A percentile compares a stretch with the other conserved stretches of the same genome.
phyloP scores from a whole-genome alignment of 2,113 vertebrate genomes.

The Nycticorax nycticorax region DNA sequence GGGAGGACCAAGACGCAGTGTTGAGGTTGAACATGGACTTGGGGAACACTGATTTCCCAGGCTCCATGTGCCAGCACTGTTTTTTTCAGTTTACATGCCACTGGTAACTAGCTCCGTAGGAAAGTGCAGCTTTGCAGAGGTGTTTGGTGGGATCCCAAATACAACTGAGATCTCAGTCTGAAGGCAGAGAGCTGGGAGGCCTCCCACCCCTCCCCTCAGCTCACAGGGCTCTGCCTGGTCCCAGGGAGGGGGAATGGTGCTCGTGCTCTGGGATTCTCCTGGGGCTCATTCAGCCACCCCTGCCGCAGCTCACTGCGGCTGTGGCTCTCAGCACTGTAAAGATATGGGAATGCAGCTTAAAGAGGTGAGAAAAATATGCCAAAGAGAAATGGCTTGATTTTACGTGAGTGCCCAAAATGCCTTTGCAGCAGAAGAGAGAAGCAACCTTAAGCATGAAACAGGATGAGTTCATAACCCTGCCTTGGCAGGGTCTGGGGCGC shows the following conservation, averaged over 20 bases:
- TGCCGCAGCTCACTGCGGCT: background rate
- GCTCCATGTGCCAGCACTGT: fast-evolving
- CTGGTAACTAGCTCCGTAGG: background rate
- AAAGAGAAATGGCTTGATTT: background rate
- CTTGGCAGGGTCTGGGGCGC: background rate
- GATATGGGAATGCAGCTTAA: background rate
- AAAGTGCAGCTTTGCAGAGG: background rate
- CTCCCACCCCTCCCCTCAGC: background rate
- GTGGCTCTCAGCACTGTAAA: background rate
- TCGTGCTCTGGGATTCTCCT: fast-evolving
- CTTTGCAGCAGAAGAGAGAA: background rate
- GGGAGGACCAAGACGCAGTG: background rate
- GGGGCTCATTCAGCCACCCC: background rate
- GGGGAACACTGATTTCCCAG: background rate
- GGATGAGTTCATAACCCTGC: background rate
- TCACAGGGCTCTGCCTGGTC: background rate
- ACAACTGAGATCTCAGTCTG: background rate
- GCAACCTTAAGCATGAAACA: background rate
- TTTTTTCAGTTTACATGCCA: background rate
- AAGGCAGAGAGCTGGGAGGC: background rate
- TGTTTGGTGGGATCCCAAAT: background rate
- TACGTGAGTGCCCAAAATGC: background rate
- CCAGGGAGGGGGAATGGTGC: background rate
- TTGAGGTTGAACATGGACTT: background rate
- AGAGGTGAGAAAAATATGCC: background rate